Evolutionary conservation across 2,797 vertebrate species (phyloP), one percentile per base, ranked within the genome.

Genomic region (Micromesistius poutassou): DNA sequence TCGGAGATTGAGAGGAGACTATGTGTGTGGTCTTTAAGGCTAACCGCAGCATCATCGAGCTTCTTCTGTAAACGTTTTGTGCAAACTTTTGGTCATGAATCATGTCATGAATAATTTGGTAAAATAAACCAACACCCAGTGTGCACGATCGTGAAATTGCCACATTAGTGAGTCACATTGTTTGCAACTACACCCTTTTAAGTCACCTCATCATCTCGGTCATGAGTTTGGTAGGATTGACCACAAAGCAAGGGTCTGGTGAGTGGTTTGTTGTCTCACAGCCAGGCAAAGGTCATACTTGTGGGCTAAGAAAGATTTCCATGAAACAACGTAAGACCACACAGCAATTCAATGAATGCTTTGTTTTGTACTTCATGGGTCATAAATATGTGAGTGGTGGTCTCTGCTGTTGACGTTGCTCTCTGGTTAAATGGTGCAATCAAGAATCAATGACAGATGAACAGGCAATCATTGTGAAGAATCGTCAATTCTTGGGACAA

Each of bases 121-220:
- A 46, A 85, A 83, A 73, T 22, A 81, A 75, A 76, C 73, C 62
- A 80, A 84, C 68, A 80, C 75, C 78, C 74, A 75, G 78, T 82
- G 71, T 16, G 19, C 66, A 78, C 77, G 76, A 70, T 88, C n/a
- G 1, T 83, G 74, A 74, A 87, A 89, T 89, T 86, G 84, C 87
- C 85, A 80, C 30, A 88, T 91, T 87, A 91, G 82, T 89, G 90
- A 89, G 82, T 89, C 90, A 89, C 77, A 78, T 78, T 77, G 86
- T 79, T 76, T 84, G 71, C 88, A 88, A 83, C 76, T 72, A 68
- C 77, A 82, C 42, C 71, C 50, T 77, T 82, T 87, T 31, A 79
- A 85, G 78, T 87, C 79, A 87, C 76, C 84, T 8, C 40, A 13
- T 42, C 40, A 42, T 13, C 40, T 42, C 40, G 10, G 28, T 87